Conservation (phyloP, 2,888 invertebrate genomes). For the Cepaea hortensis region DNA sequence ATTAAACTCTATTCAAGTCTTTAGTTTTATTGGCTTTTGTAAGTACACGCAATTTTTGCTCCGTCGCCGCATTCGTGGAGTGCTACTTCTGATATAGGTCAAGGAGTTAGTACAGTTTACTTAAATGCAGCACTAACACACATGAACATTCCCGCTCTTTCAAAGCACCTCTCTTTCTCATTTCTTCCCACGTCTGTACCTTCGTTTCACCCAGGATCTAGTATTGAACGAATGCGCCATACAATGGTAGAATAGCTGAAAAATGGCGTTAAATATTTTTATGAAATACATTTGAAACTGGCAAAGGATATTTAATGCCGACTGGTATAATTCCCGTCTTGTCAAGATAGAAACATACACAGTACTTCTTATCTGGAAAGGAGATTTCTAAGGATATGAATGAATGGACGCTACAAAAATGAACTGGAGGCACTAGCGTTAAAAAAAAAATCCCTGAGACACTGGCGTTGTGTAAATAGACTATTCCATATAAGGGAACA, state of each 20-base stretch:
- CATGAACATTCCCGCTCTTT: neutral
- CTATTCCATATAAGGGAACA: conserved; percentile 24
- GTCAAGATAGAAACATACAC: neutral
- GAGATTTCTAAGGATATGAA: no score
- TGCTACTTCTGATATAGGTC: conserved; percentile 22
- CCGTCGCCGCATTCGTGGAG: neutral
- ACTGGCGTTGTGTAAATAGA: conserved; percentile 34
- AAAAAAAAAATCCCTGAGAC: conserved; percentile 2
- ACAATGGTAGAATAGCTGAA: no score
- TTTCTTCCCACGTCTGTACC: neutral
- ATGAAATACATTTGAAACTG: no score
- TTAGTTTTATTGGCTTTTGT: neutral
- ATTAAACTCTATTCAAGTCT: neutral
- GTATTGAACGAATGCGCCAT: neutral
- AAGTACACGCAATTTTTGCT: neutral
- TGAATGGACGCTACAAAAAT: no score
- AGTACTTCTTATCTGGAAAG: neutral
- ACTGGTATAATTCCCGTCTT: neutral
- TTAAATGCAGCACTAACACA: neutral
- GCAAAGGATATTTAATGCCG: no score
- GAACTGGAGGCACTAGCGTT: no score
- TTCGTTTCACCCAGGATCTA: neutral
- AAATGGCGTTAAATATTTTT: no score
- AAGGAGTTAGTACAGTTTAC: conserved; percentile 16
- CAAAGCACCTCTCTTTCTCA: neutral